Base-by-base conservation (phyloP, 2,888 invertebrate genomes). In the Andrena chrysosceles region DNA sequence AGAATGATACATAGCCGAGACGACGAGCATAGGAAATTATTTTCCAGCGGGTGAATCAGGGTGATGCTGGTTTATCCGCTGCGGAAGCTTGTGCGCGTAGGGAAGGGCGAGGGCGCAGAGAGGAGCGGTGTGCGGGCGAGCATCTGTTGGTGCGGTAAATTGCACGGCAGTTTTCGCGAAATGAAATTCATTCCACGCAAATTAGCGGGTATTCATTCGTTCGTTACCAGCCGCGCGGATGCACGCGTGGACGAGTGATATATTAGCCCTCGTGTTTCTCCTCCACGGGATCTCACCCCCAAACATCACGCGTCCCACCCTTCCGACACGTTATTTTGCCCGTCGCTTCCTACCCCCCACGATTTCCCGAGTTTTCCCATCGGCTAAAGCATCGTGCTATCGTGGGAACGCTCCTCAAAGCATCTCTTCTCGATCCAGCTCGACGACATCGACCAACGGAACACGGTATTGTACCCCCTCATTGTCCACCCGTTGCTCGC, bases 181-280 rank as follows among this genome's bases (percentile, higher is more conserved):
- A 84, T 87, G 80, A 84, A 87, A 87, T 87, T 80, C 80, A 82
- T 87, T 87, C 85, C 80, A 83, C 86, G 80, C 82, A 85, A 87
- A 87, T 87, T 87, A 87, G 77, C 70, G 74, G 70, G 76, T 71
- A 86, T 85, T 86, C 83, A 81, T 81, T 81, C 77, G 84, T 77
- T 64, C 74, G 75, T 26, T 35, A 42, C 59, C 56, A 60, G n/a
- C 52, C 59, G 49, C 23, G 59, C 69, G 68, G 73, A 71, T 72
- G 77, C 77, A 71, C 70, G 70, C 60, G 42, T 20, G 60, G 48
- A 71, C 60, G 60, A 62, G 60, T 29, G 70, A 63, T 74, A 73
- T 74, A 74, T 81, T 77, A 66, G 42, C 77, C 54, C 16, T 59
- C 56, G 70, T 48, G 70, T 71, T 31, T 49, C 42, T 52, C 23